Evolutionary conservation across 1,140 invertebrate species (phyloP).

Genomic region (Drosophila chauvacae): DNA sequence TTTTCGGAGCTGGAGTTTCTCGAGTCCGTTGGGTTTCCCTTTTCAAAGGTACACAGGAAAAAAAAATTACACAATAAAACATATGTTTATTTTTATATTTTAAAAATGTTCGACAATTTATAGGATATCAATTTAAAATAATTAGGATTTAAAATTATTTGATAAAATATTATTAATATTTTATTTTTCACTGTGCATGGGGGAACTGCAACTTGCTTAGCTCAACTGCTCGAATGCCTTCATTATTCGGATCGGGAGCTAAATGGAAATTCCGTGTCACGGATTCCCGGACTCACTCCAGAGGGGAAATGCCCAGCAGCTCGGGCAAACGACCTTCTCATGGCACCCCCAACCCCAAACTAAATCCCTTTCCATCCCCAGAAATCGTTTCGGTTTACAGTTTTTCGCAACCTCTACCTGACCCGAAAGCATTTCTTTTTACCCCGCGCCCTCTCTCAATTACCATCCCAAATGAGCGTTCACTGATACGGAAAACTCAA

Average conservation of each 20-base stretch:
- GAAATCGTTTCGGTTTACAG: conserved; percentile 28
- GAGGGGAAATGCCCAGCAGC: conserved; percentile 33
- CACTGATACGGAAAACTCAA: conserved; percentile 47
- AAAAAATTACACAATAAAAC: too few relatives aligned
- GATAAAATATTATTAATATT: not conserved
- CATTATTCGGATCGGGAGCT: conserved; percentile 48
- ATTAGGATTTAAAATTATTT: not conserved
- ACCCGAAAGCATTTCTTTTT: conserved; percentile 25
- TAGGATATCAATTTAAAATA: too few relatives aligned
- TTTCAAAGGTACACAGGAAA: conserved; percentile 15
- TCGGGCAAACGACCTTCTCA: conserved; percentile 44
- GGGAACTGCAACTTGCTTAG: conserved; percentile 53
- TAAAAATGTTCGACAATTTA: too few relatives aligned
- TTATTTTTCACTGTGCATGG: not conserved
- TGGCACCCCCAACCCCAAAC: conserved; percentile 9
- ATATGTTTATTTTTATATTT: too few relatives aligned
- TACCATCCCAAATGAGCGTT: conserved; percentile 36
- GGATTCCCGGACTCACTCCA: conserved; percentile 21
- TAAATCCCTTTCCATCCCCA: not conserved
- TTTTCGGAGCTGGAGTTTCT: conserved; percentile 59
- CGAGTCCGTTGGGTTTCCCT: conserved; percentile 43
- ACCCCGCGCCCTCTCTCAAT: not conserved
- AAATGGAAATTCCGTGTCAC: conserved; percentile 61
- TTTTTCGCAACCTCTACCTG: conserved; percentile 63
- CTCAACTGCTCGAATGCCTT: conserved; percentile 70